A percentile compares a stretch with the other conserved stretches of the same genome.
Conservation (phyloP, 2,113 vertebrate genomes). For the Otus sunia region DNA sequence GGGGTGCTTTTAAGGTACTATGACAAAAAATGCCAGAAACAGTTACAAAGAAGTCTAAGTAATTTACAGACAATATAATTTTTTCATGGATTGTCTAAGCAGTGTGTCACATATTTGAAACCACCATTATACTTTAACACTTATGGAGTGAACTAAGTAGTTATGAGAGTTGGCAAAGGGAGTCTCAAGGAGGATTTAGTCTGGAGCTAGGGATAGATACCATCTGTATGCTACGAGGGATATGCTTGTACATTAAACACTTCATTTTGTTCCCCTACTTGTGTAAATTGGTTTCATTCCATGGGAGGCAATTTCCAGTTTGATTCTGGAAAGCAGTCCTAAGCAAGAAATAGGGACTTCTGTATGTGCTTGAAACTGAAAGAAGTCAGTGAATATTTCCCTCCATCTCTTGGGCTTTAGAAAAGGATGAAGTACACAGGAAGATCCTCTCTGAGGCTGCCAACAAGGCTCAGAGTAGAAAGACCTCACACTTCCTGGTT, state of each 20-base stretch:
- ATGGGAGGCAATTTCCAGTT: neutral
- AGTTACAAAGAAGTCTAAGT: conserved; percentile 1
- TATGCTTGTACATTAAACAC: neutral
- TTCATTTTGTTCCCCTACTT: neutral
- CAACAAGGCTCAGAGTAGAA: neutral
- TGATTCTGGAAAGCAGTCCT: neutral
- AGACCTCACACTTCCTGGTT: neutral
- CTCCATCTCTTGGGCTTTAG: neutral
- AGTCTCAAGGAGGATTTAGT: neutral
- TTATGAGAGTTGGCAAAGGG: neutral
- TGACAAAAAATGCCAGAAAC: neutral
- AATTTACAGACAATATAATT: neutral
- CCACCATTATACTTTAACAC: neutral
- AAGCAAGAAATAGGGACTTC: neutral
- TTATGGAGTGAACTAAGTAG: neutral
- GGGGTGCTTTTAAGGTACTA: neutral
- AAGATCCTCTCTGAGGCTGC: neutral
- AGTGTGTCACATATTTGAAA: neutral
- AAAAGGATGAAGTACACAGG: neutral
- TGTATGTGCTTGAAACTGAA: neutral
- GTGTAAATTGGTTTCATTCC: neutral
- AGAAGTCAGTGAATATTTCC: neutral
- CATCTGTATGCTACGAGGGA: neutral
- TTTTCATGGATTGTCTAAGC: neutral
- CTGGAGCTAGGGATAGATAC: neutral